Percentiles rank a stretch among this genome's conserved stretches.
Conservation (phyloP, 2,888 invertebrate species). For the Platycnemis pennipes region DNA sequence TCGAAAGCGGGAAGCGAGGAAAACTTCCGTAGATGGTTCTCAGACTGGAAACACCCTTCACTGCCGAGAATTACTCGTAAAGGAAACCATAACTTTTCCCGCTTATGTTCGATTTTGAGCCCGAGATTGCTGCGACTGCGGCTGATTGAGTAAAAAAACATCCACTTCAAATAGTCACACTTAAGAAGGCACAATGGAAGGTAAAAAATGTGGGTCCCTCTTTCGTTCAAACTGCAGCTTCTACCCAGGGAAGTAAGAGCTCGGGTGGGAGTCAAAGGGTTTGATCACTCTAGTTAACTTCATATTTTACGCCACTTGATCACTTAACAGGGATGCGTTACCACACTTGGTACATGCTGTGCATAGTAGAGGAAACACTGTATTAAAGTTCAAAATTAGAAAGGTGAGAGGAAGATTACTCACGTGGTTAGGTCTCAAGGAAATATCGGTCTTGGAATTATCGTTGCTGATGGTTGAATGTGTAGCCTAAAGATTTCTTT, state of each 20-base stretch:
- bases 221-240: too few species aligned
- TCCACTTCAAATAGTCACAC: background rate
- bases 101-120: background rate
- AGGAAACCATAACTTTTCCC: constrained; percentile 16
- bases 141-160: background rate
- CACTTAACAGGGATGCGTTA: too few species aligned
- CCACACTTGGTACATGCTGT: too few species aligned
- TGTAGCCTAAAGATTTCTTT: background rate
- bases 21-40: constrained; percentile 39
- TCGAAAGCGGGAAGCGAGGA: background rate
- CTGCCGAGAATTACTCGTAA: background rate
- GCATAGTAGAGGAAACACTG: too few species aligned
- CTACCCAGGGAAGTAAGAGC: too few species aligned
- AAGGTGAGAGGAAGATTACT: background rate
- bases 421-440: background rate
- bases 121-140: background rate
- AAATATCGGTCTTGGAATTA: too few species aligned
- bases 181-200: background rate
- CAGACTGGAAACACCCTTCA: constrained; percentile 14
- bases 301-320: too few species aligned
- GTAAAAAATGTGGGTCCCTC: too few species aligned
- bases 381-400: too few species aligned
- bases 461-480: background rate
- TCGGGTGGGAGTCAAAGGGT: too few species aligned
- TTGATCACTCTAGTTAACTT: too few species aligned